These are phyloP conservation scores for Agriopis marginaria DNA, from an alignment of 2,888 invertebrate species.

Conservation along the genomic window DNA sequence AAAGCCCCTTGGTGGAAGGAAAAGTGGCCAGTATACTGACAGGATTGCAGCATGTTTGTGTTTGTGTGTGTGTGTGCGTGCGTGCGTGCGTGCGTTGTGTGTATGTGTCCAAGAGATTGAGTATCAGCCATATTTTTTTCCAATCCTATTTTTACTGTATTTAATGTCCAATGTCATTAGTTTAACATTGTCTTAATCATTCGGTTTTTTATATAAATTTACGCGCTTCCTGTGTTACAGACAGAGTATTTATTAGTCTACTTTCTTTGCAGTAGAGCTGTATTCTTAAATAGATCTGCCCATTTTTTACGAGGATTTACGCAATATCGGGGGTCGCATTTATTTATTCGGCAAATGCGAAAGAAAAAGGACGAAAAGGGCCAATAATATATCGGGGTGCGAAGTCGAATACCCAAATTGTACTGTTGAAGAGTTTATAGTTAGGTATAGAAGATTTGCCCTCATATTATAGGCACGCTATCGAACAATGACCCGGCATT, in stretches of 20 bases:
- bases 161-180: no score
- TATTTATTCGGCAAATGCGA: constrained; percentile 35
- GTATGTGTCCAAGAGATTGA: no score
- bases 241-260: background rate
- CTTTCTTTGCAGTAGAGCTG: background rate
- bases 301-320: constrained; percentile 32
- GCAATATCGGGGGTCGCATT: constrained; percentile 28
- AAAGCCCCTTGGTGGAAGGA: no score
- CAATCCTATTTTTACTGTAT: no score
- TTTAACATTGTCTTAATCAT: no score
- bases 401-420: constrained; percentile 33
- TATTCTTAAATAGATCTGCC: constrained; percentile 11
- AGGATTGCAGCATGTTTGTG: no score
- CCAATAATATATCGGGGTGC: constrained; percentile 38
- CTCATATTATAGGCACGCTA: constrained; percentile 6
- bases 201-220: no score
- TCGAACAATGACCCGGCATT: constrained; percentile 6
- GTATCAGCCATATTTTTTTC: no score
- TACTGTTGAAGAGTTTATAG: constrained; percentile 27
- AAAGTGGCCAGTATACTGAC: no score
- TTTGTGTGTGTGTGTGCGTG: no score
- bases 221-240: background rate
- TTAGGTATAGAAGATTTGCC: constrained; percentile 10
- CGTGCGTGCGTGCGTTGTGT: no score
- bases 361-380: constrained; percentile 26